Evolutionary conservation across 2,888 invertebrate genomes (phyloP).

Genomic region (Ectemnius lituratus): DNA sequence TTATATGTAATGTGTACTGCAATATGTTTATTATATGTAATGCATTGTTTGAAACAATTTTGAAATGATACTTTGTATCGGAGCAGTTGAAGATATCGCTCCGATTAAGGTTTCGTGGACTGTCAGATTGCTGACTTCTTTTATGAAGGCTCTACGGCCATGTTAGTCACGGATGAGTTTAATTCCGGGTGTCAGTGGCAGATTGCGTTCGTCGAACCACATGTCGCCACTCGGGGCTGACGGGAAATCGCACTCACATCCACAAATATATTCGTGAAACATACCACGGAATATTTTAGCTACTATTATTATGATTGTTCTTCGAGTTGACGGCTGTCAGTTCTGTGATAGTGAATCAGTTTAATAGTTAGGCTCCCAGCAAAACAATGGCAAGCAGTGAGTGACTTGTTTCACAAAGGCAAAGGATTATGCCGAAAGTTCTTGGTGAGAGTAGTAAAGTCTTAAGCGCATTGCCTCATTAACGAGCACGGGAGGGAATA

Average conservation of each 20-base stretch:
- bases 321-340: constrained; percentile 37
- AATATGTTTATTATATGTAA: too few relatives aligned
- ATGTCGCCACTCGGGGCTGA: constrained; percentile 59
- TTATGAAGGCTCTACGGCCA: constrained; percentile 25
- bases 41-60: too few relatives aligned
- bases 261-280: constrained; percentile 35
- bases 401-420: background rate
- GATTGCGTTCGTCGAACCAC: constrained; percentile 72
- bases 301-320: constrained; percentile 51
- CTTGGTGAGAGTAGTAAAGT: constrained; percentile 26
- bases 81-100: too few relatives aligned
- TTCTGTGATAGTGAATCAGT: constrained; percentile 30
- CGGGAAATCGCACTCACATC: constrained; percentile 44
- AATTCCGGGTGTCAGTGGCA: constrained; percentile 65
- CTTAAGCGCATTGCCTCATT: constrained; percentile 60
- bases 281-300: constrained; percentile 51
- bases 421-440: constrained; percentile 62
- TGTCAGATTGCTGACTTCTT: constrained; percentile 3
- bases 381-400: background rate
- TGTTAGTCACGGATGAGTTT: constrained; percentile 56
- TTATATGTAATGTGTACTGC: too few relatives aligned
- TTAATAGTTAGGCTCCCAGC: constrained; percentile 32
- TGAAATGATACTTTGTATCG: too few relatives aligned
- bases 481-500: constrained; percentile 64
- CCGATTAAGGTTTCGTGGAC: background rate